Conservation (phyloP, 1,140 invertebrate species). For the Drosophila ironensis region DNA sequence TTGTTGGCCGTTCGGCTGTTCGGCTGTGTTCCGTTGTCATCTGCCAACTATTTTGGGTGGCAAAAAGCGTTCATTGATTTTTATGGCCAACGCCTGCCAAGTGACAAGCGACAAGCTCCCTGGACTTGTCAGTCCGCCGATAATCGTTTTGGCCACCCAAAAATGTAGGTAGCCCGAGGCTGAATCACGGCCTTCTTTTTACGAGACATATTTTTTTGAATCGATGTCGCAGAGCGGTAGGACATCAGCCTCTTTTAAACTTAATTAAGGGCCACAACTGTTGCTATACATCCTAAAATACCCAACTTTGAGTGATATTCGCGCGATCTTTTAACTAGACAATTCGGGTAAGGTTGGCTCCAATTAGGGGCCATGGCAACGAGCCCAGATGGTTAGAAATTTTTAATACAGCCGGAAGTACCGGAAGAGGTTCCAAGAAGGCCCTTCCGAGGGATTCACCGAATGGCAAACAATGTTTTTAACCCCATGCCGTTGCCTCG, state of each 20-base stretch:
- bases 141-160: conserved; percentile 17
- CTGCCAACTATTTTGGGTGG: conserved; percentile 62
- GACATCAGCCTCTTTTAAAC: background rate
- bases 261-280: background rate
- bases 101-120: conserved; percentile 43
- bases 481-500: conserved; percentile 20
- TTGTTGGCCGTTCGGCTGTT: too few relatives aligned
- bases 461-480: conserved; percentile 28
- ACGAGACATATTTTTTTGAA: background rate
- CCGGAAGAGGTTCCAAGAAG: conserved; percentile 1
- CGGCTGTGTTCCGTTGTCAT: conserved; percentile 39
- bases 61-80: conserved; percentile 69
- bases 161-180: background rate
- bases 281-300: too few relatives aligned
- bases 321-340: too few relatives aligned
- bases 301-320: too few relatives aligned
- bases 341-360: too few relatives aligned
- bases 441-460: background rate
- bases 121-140: conserved; percentile 38
- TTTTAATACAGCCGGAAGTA: background rate
- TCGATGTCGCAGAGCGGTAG: too few relatives aligned
- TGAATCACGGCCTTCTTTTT: conserved; percentile 33
- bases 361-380: too few relatives aligned
- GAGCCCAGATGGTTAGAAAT: too few relatives aligned
- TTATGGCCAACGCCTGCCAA: conserved; percentile 66